Percentiles rank a stretch among this genome's conserved stretches.
Conservation (phyloP, 2,797 vertebrate species). For the Columba guinea region DNA sequence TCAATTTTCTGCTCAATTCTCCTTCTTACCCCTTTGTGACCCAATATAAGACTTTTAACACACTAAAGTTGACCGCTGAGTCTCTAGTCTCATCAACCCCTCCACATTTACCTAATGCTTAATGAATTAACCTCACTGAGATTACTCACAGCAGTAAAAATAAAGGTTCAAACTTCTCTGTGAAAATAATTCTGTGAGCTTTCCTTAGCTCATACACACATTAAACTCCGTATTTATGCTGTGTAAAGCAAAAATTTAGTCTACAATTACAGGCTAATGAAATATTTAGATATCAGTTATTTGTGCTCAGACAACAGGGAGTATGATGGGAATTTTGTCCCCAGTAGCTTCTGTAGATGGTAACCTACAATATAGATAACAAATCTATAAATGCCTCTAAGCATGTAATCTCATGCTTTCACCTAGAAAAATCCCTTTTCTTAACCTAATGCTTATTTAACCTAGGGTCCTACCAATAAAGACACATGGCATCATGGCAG, state of each 20-base stretch:
- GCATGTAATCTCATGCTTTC: not conserved
- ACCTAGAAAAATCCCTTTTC: not conserved
- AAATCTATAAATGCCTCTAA: not conserved
- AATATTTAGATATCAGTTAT: not conserved
- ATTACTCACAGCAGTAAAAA: not conserved
- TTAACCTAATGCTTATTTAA: not conserved
- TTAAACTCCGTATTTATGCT: not conserved
- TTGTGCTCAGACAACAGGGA: not conserved
- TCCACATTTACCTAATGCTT: not conserved
- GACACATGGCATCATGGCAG: not conserved
- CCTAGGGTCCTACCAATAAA: not conserved
- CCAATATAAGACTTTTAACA: not conserved
- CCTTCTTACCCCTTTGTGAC: not conserved
- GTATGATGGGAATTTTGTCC: not conserved
- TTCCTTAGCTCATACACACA: not conserved
- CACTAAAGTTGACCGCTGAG: not conserved
- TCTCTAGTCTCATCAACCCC: not conserved
- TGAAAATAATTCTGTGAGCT: not conserved
- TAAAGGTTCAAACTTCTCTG: not conserved
- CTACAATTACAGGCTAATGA: not conserved
- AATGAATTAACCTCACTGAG: not conserved
- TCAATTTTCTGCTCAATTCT: not conserved
- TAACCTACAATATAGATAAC: not conserved
- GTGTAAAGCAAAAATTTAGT: not conserved
- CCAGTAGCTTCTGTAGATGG: not conserved